Percentiles rank a stretch among this genome's conserved stretches.
Conservation (phyloP, 2,888 invertebrate species). For the Eristalis pertinax region DNA sequence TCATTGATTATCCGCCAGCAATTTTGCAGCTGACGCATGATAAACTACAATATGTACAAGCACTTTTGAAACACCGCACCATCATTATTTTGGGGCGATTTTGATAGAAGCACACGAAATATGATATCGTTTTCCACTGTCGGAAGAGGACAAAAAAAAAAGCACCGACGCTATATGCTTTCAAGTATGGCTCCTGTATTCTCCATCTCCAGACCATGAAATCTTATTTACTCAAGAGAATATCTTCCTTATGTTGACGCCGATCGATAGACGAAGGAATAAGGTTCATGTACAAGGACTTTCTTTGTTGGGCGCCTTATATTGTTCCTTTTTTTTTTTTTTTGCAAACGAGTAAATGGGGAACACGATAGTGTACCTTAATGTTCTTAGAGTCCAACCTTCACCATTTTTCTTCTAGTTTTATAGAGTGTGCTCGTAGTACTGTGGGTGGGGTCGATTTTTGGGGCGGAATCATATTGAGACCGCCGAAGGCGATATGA, state of each 20-base stretch:
- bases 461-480: not conserved
- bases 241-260: conserved; percentile 10
- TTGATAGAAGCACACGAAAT: not conserved
- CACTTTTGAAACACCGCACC: not conserved
- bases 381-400: not conserved
- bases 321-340: not conserved
- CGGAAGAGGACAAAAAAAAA: not conserved
- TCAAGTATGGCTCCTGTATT: not conserved
- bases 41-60: not conserved
- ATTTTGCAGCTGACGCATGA: not conserved
- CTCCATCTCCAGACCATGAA: conserved; percentile 15
- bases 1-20: not conserved
- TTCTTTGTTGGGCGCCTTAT: not conserved
- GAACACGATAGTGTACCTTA: not conserved
- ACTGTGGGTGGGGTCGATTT: not conserved
- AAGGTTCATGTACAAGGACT: not conserved
- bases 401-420: not conserved
- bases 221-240: conserved; percentile 38
- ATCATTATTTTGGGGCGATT: not conserved
- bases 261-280: not conserved
- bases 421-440: not conserved
- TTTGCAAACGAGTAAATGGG: not conserved
- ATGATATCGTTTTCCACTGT: not conserved
- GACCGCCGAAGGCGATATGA: not conserved
- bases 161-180: conserved; percentile 9